Evolutionary conservation across 2,797 vertebrate species (phyloP).

Genomic region (Anguilla megastoma): DNA sequence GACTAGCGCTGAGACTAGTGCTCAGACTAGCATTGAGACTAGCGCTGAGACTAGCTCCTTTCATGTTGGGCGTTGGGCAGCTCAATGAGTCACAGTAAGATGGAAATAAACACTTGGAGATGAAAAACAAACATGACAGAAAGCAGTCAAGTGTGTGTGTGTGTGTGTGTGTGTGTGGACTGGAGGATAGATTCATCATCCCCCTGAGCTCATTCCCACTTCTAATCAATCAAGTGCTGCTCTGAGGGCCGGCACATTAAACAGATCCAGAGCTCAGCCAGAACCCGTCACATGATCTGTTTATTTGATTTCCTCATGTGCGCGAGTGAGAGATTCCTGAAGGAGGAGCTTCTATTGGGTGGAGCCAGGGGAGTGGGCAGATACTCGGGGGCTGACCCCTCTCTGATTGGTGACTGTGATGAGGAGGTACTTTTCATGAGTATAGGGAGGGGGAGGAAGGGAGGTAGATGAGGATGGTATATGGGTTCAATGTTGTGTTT

Average conservation of each 20-base stretch:
- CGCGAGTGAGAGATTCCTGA: neutral
- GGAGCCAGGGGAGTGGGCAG: slow-evolving; percentile 27
- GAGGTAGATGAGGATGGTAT: slow-evolving; percentile 25
- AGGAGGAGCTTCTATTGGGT: slow-evolving; percentile 27
- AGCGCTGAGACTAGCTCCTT: neutral
- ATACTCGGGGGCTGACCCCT: neutral
- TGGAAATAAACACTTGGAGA: slow-evolving; percentile 18
- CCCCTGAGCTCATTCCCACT: neutral
- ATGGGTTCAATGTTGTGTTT: slow-evolving; percentile 7
- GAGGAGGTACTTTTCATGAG: neutral
- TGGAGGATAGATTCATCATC: slow-evolving; percentile 20
- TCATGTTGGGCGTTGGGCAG: neutral
- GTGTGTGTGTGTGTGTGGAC: slow-evolving; percentile 14
- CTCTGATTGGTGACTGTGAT: neutral
- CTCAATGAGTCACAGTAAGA: slow-evolving; percentile 30
- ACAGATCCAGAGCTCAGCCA: slow-evolving; percentile 26
- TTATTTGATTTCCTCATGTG: slow-evolving; percentile 50
- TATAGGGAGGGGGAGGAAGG: neutral
- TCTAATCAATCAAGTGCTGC: slow-evolving; percentile 34
- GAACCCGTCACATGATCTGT: slow-evolving; percentile 24
- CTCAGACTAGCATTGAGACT: neutral
- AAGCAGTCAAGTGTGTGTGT: slow-evolving; percentile 26
- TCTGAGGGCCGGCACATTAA: slow-evolving; percentile 47
- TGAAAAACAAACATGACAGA: slow-evolving; percentile 36
- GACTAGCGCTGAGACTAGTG: neutral